These are phyloP conservation scores for Drosophila nigromelanica DNA, from an alignment of 1,140 invertebrate genomes.

Conservation along the genomic window DNA sequence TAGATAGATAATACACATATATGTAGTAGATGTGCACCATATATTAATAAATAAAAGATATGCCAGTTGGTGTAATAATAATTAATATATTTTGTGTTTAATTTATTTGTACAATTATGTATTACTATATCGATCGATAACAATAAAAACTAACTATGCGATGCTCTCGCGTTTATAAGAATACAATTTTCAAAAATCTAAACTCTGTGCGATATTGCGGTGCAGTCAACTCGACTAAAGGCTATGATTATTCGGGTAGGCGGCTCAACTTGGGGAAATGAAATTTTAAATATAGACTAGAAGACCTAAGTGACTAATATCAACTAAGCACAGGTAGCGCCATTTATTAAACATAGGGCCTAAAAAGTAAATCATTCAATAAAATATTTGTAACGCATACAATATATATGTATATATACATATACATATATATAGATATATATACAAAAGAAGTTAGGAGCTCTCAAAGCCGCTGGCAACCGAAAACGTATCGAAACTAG, in stretches of 20 bases:
- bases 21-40: not conserved
- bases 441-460: conserved; percentile 55
- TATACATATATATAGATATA: conserved; percentile 51
- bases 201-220: conserved; percentile 35
- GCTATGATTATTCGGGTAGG: conserved; percentile 32
- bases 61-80: conserved; percentile 49
- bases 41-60: not conserved
- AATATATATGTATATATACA: conserved; percentile 10
- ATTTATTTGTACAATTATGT: conserved; percentile 80
- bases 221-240: conserved; percentile 52
- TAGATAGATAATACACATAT: no score
- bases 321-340: conserved; percentile 74
- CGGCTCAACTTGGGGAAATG: conserved; percentile 54
- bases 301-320: conserved; percentile 80
- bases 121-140: conserved; percentile 52
- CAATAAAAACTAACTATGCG: conserved; percentile 58
- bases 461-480: conserved; percentile 14
- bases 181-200: conserved; percentile 31
- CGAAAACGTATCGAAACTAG: conserved; percentile 32
- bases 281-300: conserved; percentile 77
- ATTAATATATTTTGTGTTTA: conserved; percentile 70
- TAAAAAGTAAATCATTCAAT: conserved; percentile 48
- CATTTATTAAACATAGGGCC: conserved; percentile 51
- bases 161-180: conserved; percentile 20
- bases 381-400: conserved; percentile 43